Conservation (phyloP, 2,113 vertebrate genomes). For the Polypterus bichir region DNA sequence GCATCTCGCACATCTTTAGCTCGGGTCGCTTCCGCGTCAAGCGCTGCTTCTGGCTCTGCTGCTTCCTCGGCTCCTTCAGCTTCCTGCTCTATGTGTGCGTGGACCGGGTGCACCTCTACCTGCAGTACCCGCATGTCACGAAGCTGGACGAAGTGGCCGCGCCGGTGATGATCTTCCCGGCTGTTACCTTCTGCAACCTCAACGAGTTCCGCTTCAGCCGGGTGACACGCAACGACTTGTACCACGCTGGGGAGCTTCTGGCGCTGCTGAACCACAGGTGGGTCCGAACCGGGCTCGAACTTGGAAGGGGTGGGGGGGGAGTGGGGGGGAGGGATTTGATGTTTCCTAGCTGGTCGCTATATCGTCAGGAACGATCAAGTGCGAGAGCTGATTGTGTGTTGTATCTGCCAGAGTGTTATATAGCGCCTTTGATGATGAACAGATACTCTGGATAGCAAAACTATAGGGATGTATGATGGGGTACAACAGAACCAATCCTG, state of each 20-base stretch:
- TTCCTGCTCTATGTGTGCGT: slow-evolving; percentile 80
- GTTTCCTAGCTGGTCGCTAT: background rate
- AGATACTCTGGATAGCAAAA: too few species aligned
- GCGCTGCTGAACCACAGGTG: slow-evolving; percentile 93
- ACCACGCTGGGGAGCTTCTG: slow-evolving; percentile 91
- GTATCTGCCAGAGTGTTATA: too few species aligned
- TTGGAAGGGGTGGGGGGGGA: too few species aligned
- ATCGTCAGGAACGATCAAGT: too few species aligned
- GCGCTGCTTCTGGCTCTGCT: slow-evolving; percentile 82
- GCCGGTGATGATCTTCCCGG: slow-evolving; percentile 71
- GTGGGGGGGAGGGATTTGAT: background rate
- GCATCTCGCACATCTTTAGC: slow-evolving; percentile 96
- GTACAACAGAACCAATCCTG: too few species aligned
- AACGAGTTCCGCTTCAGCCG: slow-evolving; percentile 93
- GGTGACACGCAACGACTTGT: slow-evolving; percentile 94
- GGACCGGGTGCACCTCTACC: slow-evolving; percentile 89
- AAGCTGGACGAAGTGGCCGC: slow-evolving; percentile 89
- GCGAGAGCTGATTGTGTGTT: too few species aligned
- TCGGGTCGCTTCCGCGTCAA: slow-evolving; percentile 83
- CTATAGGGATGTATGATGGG: too few species aligned
- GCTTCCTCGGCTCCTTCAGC: slow-evolving; percentile 79
- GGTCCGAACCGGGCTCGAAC: slow-evolving; percentile 22
- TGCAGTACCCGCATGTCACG: slow-evolving; percentile 93
- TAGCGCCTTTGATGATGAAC: too few species aligned
- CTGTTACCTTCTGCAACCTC: slow-evolving; percentile 96